These are phyloP conservation scores for Muntiacus reevesi DNA, from an alignment of 2,113 vertebrate species.

Conservation along the genomic window DNA sequence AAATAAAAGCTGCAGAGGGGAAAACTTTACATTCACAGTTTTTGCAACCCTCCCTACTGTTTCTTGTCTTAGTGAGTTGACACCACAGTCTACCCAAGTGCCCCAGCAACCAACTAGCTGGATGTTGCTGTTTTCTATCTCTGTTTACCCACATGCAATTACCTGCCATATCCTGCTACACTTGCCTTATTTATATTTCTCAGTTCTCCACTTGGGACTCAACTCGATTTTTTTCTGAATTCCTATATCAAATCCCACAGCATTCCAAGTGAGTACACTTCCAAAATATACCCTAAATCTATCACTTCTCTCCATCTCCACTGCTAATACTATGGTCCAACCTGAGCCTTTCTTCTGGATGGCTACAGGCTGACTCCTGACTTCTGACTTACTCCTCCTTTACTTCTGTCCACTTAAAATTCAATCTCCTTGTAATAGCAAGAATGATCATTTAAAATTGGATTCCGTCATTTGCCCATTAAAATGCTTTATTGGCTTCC, in stretches of 20 bases:
- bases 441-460: slow-evolving; percentile 29
- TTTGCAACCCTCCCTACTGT: not conserved
- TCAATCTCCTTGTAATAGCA: not conserved
- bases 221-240: not conserved
- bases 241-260: not conserved
- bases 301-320: not conserved
- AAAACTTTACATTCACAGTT: not conserved
- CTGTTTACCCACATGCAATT: not conserved
- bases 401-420: not conserved
- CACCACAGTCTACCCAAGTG: not conserved
- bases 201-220: not conserved
- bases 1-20: not conserved
- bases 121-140: not conserved
- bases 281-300: not conserved
- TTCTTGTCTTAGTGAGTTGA: not conserved
- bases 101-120: not conserved
- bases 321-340: not conserved
- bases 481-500: slow-evolving; percentile 5
- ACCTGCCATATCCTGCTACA: not conserved
- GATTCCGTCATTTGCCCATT: slow-evolving; percentile 8
- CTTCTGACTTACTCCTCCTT: not conserved
- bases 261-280: not conserved
- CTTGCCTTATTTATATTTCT: not conserved
- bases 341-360: not conserved
- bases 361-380: not conserved